A percentile compares a stretch with the other conserved stretches of the same genome.
Conservation (phyloP, 35 echinoderm and acorn worm genomes). For the Patiria miniata region DNA sequence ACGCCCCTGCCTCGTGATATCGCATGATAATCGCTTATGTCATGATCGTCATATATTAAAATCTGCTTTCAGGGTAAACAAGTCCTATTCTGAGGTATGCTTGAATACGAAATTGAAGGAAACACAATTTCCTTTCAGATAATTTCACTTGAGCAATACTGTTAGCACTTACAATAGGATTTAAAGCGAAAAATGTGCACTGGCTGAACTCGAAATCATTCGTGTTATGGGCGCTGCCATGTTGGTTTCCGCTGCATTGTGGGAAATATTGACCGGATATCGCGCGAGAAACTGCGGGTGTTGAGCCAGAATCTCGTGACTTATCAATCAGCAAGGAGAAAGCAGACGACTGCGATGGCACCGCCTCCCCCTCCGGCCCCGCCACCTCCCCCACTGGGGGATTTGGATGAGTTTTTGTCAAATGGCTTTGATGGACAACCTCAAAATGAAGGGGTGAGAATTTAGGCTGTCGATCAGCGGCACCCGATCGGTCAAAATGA, state of each 20-base stretch:
- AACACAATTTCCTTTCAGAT: too few species aligned
- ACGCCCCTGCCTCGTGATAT: too few species aligned
- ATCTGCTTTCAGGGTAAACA: background rate
- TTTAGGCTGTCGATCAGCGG: background rate
- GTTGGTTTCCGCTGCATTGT: background rate
- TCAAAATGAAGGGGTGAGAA: conserved; percentile 40
- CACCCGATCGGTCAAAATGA: too few species aligned
- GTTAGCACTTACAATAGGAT: too few species aligned
- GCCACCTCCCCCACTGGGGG: conserved; percentile 73
- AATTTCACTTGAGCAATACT: too few species aligned
- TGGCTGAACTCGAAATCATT: background rate
- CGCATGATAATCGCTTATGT: too few species aligned
- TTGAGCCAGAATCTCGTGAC: conserved; percentile 17
- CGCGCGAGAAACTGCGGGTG: background rate
- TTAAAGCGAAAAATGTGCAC: too few species aligned
- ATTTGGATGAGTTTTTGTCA: conserved; percentile 52
- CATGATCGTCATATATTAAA: background rate
- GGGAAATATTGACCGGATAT: background rate
- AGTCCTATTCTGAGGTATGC: too few species aligned
- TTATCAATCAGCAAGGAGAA: background rate
- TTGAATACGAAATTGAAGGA: too few species aligned
- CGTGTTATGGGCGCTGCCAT: background rate
- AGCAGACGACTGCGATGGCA: conserved; percentile 49
- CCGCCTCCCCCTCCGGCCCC: conserved; percentile 73
- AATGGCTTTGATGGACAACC: conserved; percentile 52